phyloP scores from a whole-genome alignment of 1,140 invertebrate genomes.

The Hyposmocoma kahamanoa region DNA sequence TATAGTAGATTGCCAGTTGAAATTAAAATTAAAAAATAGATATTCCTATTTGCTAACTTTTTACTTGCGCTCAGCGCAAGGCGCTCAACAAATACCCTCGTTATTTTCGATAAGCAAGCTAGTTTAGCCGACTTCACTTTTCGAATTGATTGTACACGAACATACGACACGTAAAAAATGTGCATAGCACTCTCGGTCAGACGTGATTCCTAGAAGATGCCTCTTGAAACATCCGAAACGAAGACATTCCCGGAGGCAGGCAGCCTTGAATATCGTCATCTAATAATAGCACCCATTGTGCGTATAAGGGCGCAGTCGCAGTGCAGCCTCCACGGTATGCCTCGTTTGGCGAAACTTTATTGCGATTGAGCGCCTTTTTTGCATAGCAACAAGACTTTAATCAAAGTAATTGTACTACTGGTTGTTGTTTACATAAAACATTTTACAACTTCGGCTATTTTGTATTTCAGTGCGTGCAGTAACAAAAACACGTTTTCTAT shows the following conservation, averaged over 20 bases:
- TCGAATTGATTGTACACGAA: too few species aligned
- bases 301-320: not conserved
- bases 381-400: not conserved
- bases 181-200: conserved; percentile 41
- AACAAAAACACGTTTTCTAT: not conserved
- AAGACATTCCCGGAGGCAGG: conserved; percentile 37
- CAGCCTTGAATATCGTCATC: conserved; percentile 53
- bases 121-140: too few species aligned
- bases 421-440: too few species aligned
- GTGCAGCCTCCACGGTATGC: not conserved
- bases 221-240: conserved; percentile 29
- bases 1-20: too few species aligned
- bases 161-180: conserved; percentile 52
- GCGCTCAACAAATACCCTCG: too few species aligned
- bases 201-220: conserved; percentile 58
- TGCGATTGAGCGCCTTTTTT: not conserved
- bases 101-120: too few species aligned
- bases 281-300: conserved; percentile 35
- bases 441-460: too few species aligned
- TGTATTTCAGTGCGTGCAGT: too few species aligned
- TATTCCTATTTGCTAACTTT: too few species aligned
- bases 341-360: not conserved
- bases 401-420: not conserved
- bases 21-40: too few species aligned
- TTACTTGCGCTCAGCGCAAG: too few species aligned